A percentile compares a stretch with the other conserved stretches of the same genome.
Evolutionary conservation across 2,797 vertebrate species (phyloP).

Genomic region (Chrysocyon brachyurus): DNA sequence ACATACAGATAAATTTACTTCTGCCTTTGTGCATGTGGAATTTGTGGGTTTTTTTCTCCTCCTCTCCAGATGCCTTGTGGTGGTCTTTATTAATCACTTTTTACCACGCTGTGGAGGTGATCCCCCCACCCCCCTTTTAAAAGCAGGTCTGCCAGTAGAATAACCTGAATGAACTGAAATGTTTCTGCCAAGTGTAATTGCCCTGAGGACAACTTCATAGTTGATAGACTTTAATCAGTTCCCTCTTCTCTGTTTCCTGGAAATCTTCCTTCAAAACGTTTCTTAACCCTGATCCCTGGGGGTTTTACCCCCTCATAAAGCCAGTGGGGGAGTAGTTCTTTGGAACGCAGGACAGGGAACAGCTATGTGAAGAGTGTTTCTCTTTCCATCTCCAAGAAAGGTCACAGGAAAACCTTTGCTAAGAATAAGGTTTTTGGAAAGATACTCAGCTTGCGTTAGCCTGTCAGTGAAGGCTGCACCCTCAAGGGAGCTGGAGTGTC

Average conservation of each 20-base stretch:
- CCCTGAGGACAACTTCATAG: neutral
- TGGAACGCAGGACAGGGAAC: constrained; percentile 23
- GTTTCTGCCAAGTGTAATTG: neutral
- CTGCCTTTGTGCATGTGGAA: neutral
- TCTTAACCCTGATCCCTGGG: neutral
- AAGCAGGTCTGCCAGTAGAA: neutral
- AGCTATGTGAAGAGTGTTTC: neutral
- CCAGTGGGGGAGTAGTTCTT: neutral
- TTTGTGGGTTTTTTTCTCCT: neutral
- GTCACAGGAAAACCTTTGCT: constrained; percentile 49
- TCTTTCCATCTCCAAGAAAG: constrained; percentile 61
- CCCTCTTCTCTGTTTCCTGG: constrained; percentile 15
- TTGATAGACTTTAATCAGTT: constrained; percentile 44
- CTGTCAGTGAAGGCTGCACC: neutral
- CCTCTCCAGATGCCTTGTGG: neutral
- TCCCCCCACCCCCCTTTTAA: neutral
- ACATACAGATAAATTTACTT: neutral
- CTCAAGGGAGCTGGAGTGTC: neutral
- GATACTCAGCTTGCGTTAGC: neutral
- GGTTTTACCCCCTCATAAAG: neutral
- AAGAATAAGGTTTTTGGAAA: constrained; percentile 12
- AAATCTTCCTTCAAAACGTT: neutral
- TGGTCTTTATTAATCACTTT: neutral
- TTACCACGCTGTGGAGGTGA: neutral
- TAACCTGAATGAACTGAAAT: neutral